A percentile compares a stretch with the other conserved stretches of the same genome.
These are phyloP conservation scores for Parascotia fuliginaria DNA, from an alignment of 2,888 invertebrate species.

Conservation along the genomic window DNA sequence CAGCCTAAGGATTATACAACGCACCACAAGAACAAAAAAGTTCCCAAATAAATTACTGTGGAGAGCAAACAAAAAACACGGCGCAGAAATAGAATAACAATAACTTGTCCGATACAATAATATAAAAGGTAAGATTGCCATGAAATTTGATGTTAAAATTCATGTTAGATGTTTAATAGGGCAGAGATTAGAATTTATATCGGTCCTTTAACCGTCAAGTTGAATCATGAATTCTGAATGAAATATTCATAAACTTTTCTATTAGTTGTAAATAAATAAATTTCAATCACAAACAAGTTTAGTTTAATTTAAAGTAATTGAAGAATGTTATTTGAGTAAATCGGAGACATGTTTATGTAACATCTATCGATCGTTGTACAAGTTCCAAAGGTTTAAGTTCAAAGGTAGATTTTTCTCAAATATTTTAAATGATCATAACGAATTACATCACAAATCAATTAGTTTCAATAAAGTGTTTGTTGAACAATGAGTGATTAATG, in stretches of 20 bases:
- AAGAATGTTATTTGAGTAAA: not conserved
- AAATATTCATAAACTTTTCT: not conserved
- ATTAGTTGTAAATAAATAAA: not conserved
- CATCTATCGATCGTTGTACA: too few relatives aligned
- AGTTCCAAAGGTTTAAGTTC: not conserved
- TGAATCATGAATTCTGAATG: not conserved
- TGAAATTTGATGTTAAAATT: conserved; percentile 56
- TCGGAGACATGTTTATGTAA: too few relatives aligned
- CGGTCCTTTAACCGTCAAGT: not conserved
- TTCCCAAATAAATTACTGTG: conserved; percentile 45
- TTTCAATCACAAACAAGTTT: not conserved
- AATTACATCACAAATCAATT: conserved; percentile 41
- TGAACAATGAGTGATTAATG: conserved; percentile 44
- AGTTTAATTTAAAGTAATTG: not conserved
- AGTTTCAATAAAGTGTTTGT: conserved; percentile 38
- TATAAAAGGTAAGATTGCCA: conserved; percentile 51
- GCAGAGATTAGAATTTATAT: not conserved
- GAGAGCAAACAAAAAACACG: conserved; percentile 53
- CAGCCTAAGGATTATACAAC: conserved; percentile 60
- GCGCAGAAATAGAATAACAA: conserved; percentile 77
- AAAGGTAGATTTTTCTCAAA: not conserved
- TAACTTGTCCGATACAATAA: conserved; percentile 63
- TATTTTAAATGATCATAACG: conserved; percentile 12
- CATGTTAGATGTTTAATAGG: conserved; percentile 4
- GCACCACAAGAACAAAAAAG: conserved; percentile 47